Conservation (phyloP, 2,113 vertebrate genomes). For the Baryphthengus martii region DNA sequence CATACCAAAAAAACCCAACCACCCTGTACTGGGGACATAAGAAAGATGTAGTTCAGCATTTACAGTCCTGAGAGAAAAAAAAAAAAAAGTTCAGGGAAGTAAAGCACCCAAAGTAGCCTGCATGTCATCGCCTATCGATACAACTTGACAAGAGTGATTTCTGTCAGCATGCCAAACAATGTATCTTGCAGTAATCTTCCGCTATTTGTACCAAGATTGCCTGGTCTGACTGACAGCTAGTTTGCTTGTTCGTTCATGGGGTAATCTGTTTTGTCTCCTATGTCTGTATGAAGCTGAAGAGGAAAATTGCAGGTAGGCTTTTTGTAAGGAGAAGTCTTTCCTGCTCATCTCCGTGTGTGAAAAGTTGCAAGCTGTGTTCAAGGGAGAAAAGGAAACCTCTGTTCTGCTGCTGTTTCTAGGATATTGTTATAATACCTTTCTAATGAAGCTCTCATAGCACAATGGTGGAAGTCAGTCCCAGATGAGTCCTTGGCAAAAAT, state of each 20-base stretch:
- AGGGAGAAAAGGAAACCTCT: not conserved
- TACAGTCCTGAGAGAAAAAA: not conserved
- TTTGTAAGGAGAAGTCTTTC: not conserved
- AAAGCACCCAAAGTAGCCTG: not conserved
- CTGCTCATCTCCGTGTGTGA: not conserved
- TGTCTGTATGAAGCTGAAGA: not conserved
- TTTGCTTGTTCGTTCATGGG: slow-evolving; percentile 29
- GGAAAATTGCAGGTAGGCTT: slow-evolving; percentile 15
- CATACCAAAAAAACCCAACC: not conserved
- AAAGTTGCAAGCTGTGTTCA: not conserved
- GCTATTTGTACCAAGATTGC: slow-evolving; percentile 29
- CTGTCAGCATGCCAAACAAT: not conserved
- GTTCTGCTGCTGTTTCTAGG: not conserved
- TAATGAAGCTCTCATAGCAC: not conserved
- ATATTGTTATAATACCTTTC: not conserved
- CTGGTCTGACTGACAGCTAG: slow-evolving; percentile 25
- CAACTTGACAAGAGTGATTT: slow-evolving; percentile 14
- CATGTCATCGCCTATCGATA: not conserved
- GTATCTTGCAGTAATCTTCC: slow-evolving; percentile 37
- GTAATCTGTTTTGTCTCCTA: slow-evolving; percentile 48
- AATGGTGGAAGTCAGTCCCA: not conserved
- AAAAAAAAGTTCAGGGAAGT: not conserved
- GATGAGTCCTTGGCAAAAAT: not conserved
- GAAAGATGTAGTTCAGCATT: not conserved
- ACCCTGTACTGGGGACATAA: not conserved